phyloP scores from a whole-genome alignment of 2,888 invertebrate genomes.

The Nipponacmea schrenckii region DNA sequence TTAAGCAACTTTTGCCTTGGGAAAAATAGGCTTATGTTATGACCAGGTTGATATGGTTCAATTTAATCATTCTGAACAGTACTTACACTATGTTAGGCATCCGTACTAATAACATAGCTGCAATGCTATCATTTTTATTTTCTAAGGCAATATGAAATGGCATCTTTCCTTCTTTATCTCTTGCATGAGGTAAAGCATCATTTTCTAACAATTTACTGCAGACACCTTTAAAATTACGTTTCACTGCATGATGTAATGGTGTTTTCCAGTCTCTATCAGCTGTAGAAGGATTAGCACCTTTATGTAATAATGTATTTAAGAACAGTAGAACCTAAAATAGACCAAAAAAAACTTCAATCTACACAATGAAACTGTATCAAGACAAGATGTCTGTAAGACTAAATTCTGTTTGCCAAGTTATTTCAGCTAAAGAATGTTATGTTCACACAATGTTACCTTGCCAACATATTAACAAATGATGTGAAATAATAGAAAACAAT shows the following conservation, averaged over 20 bases:
- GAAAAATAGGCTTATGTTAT: too few species aligned
- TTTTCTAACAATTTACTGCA: conserved; percentile 51
- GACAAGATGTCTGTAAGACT: too few species aligned
- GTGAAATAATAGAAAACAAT: too few species aligned
- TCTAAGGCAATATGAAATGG: conserved; percentile 51
- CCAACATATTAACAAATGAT: too few species aligned
- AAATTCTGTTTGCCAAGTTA: too few species aligned
- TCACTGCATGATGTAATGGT: conserved; percentile 53
- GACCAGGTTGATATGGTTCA: too few species aligned
- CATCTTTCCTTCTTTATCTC: conserved; percentile 41
- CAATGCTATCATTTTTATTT: conserved; percentile 50
- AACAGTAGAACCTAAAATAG: conserved; percentile 44
- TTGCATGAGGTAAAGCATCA: conserved; percentile 48
- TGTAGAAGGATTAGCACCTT: conserved; percentile 53
- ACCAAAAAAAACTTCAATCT: too few species aligned
- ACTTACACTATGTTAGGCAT: conserved; percentile 53
- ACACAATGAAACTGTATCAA: too few species aligned
- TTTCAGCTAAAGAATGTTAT: too few species aligned
- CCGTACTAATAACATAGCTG: conserved; percentile 45
- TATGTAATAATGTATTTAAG: conserved; percentile 49
- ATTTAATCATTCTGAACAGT: not conserved
- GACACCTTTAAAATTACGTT: conserved; percentile 47
- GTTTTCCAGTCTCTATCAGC: conserved; percentile 41
- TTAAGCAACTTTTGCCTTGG: too few species aligned
- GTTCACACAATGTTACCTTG: too few species aligned